Percentiles rank a stretch among this genome's conserved stretches.
Evolutionary conservation across 2,797 vertebrate genomes (phyloP).

Genomic region (Xiphorhynchus erythropygius): DNA sequence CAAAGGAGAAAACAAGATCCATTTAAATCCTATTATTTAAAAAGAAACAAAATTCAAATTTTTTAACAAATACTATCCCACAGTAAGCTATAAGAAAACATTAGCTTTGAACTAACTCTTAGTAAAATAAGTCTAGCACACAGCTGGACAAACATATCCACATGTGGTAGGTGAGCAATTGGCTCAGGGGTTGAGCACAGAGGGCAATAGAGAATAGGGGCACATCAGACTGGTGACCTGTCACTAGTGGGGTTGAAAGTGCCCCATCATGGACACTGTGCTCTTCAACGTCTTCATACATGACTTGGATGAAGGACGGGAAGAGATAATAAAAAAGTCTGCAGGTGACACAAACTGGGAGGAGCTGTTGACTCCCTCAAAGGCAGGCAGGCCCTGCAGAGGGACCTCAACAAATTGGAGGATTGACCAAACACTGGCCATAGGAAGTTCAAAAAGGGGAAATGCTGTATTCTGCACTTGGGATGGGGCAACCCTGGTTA

Average conservation of each 20-base stretch:
- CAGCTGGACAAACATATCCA: neutral
- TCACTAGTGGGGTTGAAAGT: neutral
- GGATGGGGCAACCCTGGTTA: neutral
- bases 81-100: neutral
- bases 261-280: neutral
- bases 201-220: neutral
- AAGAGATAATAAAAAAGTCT: neutral
- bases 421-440: neutral
- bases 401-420: neutral
- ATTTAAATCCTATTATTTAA: neutral
- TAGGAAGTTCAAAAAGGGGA: rapidly evolving
- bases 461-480: rapidly evolving
- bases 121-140: neutral
- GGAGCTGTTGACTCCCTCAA: rapidly evolving
- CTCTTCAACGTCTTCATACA: neutral
- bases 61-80: neutral
- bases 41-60: neutral
- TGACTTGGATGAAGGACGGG: rapidly evolving
- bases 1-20: neutral
- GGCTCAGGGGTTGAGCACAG: neutral
- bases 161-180: neutral
- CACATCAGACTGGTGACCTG: neutral
- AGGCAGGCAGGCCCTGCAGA: neutral
- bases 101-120: neutral
- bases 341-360: rapidly evolving